These are phyloP conservation scores for Hyperopisus bebe DNA, from an alignment of 2,113 vertebrate genomes.

Conservation along the genomic window DNA sequence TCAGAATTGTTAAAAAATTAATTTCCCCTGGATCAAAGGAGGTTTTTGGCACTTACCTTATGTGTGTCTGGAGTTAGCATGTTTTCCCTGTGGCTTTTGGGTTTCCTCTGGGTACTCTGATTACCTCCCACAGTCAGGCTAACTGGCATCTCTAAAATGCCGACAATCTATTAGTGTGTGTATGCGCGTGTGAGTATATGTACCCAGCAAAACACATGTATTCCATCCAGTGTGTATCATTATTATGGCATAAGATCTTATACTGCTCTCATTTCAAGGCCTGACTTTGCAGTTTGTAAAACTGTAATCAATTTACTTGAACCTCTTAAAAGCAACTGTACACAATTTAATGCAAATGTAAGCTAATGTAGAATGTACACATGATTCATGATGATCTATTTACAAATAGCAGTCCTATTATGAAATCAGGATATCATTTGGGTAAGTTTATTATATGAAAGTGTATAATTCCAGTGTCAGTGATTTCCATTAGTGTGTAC, in stretches of 20 bases:
- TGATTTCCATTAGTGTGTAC: neutral
- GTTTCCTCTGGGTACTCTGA: neutral
- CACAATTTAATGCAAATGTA: neutral
- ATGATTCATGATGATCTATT: neutral
- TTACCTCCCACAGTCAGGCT: neutral
- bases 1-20: neutral
- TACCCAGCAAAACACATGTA: neutral
- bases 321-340: neutral
- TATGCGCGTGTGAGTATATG: neutral
- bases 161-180: neutral
- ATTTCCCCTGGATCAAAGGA: neutral
- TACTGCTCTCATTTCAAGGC: neutral
- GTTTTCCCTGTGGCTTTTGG: neutral
- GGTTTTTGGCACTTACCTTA: neutral
- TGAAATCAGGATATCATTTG: neutral
- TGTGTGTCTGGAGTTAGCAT: neutral
- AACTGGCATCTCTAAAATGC: neutral
- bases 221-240: neutral
- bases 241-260: neutral
- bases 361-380: neutral
- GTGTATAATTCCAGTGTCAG: neutral
- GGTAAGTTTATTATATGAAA: neutral
- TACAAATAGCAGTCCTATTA: neutral
- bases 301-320: neutral
- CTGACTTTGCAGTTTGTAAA: neutral